phyloP scores from a whole-genome alignment of 2,797 vertebrate genomes.

The Alexandromys oeconomus region DNA sequence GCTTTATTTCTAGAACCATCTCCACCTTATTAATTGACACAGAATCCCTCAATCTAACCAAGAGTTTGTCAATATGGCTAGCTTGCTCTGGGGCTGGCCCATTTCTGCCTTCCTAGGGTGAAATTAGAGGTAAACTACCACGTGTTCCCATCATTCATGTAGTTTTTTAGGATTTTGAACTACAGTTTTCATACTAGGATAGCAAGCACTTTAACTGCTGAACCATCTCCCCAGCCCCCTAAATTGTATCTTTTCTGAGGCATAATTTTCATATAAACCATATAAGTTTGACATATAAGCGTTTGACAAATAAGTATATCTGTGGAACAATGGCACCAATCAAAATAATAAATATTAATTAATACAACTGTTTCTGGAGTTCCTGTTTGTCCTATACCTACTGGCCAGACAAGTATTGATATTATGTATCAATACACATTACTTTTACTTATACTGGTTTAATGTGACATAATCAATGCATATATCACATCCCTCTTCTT shows the following conservation, averaged over 20 bases:
- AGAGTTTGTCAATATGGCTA: not conserved
- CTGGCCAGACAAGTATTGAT: not conserved
- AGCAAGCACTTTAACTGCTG: not conserved
- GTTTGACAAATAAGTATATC: not conserved
- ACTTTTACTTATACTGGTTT: not conserved
- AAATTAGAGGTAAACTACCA: not conserved
- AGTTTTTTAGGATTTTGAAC: not conserved
- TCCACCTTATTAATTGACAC: not conserved
- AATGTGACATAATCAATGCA: not conserved
- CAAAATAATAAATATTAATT: not conserved
- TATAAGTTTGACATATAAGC: not conserved
- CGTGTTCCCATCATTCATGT: not conserved
- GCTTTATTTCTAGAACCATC: not conserved
- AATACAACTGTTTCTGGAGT: not conserved
- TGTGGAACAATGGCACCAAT: not conserved
- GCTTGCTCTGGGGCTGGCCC: not conserved
- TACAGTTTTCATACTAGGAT: not conserved
- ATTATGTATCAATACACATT: not conserved
- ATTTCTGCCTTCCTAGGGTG: not conserved
- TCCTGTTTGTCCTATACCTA: not conserved
- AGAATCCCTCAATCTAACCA: not conserved
- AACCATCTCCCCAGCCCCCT: not conserved
- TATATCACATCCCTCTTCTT: not conserved
- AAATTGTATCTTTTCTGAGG: not conserved
- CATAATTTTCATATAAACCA: not conserved